Percentiles rank a stretch among this genome's conserved stretches.
phyloP scores from a whole-genome alignment of 2,113 vertebrate genomes.

The Oplegnathus fasciatus region DNA sequence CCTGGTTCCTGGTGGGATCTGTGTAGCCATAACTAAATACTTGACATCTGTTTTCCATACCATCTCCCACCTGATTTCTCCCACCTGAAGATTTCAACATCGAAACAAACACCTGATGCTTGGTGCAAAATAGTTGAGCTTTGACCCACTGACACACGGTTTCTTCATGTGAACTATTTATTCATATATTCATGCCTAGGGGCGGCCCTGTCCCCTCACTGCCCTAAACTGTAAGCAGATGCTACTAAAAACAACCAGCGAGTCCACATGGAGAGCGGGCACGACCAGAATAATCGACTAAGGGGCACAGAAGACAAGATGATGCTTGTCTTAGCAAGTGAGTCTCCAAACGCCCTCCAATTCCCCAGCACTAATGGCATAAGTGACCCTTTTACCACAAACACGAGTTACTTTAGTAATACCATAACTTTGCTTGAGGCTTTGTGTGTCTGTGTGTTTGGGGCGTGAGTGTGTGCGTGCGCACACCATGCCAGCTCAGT shows the following conservation, averaged over 20 bases:
- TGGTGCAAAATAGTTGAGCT: constrained; percentile 16
- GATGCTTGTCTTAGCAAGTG: constrained; percentile 63
- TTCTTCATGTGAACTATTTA: constrained; percentile 63
- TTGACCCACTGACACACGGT: constrained; percentile 44
- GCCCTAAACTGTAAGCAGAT: constrained; percentile 73
- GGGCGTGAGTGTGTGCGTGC: not conserved
- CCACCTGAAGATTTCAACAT: constrained; percentile 36
- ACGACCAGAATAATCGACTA: constrained; percentile 39
- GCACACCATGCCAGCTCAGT: constrained; percentile 50
- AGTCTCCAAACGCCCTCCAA: constrained; percentile 47
- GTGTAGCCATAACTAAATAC: not conserved
- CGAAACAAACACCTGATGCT: constrained; percentile 31
- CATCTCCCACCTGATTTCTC: constrained; percentile 20
- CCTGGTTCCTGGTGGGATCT: constrained; percentile 12
- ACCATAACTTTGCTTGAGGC: constrained; percentile 58
- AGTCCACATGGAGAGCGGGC: constrained; percentile 45
- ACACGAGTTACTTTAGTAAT: constrained; percentile 56
- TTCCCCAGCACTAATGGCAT: constrained; percentile 55
- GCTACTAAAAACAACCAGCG: constrained; percentile 62
- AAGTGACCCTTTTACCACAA: constrained; percentile 61
- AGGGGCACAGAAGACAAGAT: constrained; percentile 54
- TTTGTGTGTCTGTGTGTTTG: constrained; percentile 27
- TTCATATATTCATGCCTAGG: constrained; percentile 73
- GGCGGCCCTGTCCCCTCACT: constrained; percentile 62
- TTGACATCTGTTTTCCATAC: not conserved